Evolutionary conservation across 2,888 invertebrate species (phyloP).

Genomic region (Sussaba pulchella): DNA sequence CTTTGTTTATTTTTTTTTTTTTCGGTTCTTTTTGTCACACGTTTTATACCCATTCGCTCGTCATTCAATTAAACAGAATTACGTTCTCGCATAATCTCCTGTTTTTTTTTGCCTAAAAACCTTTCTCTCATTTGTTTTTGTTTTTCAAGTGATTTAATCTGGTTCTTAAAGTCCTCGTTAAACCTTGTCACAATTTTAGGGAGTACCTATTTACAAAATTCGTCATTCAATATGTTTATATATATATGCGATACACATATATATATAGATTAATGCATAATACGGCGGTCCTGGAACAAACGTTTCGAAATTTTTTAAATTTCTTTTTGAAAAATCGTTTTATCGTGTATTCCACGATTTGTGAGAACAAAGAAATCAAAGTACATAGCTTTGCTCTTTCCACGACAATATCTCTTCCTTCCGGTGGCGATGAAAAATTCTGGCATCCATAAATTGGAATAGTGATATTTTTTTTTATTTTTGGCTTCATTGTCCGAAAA

Average conservation of each 20-base stretch:
- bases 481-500: slow-evolving; percentile 43
- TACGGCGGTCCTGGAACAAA: slow-evolving; percentile 63
- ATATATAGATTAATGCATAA: slow-evolving; percentile 45
- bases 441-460: slow-evolving; percentile 57
- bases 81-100: slow-evolving; percentile 48
- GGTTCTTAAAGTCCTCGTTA: slow-evolving; percentile 59
- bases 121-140: slow-evolving; percentile 50
- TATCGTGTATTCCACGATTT: slow-evolving; percentile 23
- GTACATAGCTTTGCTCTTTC: slow-evolving; percentile 51
- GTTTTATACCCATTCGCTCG: slow-evolving; percentile 42
- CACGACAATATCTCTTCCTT: slow-evolving; percentile 33
- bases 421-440: slow-evolving; percentile 55
- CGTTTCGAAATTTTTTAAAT: slow-evolving; percentile 41
- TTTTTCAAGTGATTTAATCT: slow-evolving; percentile 53
- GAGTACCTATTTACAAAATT: slow-evolving; percentile 72
- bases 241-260: not conserved
- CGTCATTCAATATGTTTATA: slow-evolving; percentile 27
- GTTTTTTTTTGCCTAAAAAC: slow-evolving; percentile 64
- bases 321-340: slow-evolving; percentile 62
- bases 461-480: slow-evolving; percentile 60
- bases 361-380: slow-evolving; percentile 38
- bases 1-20: slow-evolving; percentile 50
- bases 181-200: slow-evolving; percentile 67
- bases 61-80: slow-evolving; percentile 54
- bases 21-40: slow-evolving; percentile 43